Evolutionary conservation across 2,113 vertebrate genomes (phyloP).

Genomic region (Planiliza haematocheilus): DNA sequence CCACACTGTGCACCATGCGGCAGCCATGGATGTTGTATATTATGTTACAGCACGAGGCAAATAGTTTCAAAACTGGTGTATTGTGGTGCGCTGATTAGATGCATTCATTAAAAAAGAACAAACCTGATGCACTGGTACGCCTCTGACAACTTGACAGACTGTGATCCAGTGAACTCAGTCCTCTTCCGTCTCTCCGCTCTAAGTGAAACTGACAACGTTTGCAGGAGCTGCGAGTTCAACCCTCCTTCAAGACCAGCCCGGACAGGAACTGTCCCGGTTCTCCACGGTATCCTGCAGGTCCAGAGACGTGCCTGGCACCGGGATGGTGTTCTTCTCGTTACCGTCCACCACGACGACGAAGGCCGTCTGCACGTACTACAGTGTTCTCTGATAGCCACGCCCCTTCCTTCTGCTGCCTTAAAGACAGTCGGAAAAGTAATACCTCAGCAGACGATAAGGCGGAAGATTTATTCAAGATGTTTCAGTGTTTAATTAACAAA

Average conservation of each 20-base stretch:
- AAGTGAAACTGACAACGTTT: not conserved
- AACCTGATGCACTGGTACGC: slow-evolving; percentile 16
- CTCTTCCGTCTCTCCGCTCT: slow-evolving; percentile 3
- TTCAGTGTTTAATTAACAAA: too few relatives aligned
- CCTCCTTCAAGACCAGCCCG: slow-evolving; percentile 8
- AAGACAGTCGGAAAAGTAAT: not conserved
- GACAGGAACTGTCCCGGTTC: slow-evolving; percentile 17
- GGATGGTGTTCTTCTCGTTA: not conserved
- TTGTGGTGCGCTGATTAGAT: not conserved
- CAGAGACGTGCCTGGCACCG: slow-evolving; percentile 42
- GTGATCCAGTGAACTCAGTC: slow-evolving; percentile 6
- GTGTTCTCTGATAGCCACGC: slow-evolving; percentile 18
- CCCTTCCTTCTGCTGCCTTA: slow-evolving; percentile 33
- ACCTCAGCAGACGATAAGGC: not conserved
- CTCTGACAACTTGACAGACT: slow-evolving; percentile 4
- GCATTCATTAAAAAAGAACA: not conserved
- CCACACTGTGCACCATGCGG: not conserved
- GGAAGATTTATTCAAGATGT: too few relatives aligned
- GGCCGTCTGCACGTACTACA: slow-evolving; percentile 51
- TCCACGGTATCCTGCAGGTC: slow-evolving; percentile 55
- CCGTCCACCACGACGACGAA: slow-evolving; percentile 56
- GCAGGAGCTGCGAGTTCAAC: not conserved
- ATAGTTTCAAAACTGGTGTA: not conserved
- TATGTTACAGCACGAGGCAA: slow-evolving; percentile 2
- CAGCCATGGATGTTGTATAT: not conserved